These are phyloP conservation scores for Notamacropus eugenii DNA, from an alignment of 2,797 vertebrate genomes.

Conservation along the genomic window DNA sequence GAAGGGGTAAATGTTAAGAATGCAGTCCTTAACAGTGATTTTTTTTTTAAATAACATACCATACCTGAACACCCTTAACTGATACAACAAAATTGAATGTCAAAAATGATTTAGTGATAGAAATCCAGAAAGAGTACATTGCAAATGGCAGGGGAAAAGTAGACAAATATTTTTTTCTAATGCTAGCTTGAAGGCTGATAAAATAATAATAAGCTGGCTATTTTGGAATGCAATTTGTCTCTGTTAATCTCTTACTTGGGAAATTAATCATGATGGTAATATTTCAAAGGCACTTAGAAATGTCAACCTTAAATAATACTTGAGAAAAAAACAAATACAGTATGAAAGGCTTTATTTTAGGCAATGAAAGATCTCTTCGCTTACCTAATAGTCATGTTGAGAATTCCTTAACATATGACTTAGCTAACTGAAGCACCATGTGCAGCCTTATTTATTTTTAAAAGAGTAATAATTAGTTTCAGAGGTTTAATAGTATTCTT, in stretches of 20 bases:
- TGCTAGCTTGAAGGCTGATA: slow-evolving; percentile 55
- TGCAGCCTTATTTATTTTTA: background rate
- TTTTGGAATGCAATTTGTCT: slow-evolving; percentile 66
- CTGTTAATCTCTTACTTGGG: slow-evolving; percentile 49
- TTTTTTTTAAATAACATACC: slow-evolving; percentile 9
- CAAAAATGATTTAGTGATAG: slow-evolving; percentile 64
- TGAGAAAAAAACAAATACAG: slow-evolving; percentile 61
- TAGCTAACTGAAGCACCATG: background rate
- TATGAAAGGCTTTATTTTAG: slow-evolving; percentile 17
- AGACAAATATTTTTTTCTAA: slow-evolving; percentile 23
- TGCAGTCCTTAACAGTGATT: background rate
- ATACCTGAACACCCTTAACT: slow-evolving; percentile 28
- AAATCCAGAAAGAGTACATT: slow-evolving; percentile 62
- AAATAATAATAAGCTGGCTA: slow-evolving; percentile 43
- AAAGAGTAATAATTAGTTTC: background rate
- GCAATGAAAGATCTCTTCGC: background rate
- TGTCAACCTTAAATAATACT: slow-evolving; percentile 52
- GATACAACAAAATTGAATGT: slow-evolving; percentile 62
- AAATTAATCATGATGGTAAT: slow-evolving; percentile 74
- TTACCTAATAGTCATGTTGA: background rate
- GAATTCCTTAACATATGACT: background rate
- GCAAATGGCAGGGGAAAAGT: slow-evolving; percentile 48
- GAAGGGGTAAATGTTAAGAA: background rate
- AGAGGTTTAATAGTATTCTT: background rate
- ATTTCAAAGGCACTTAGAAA: slow-evolving; percentile 67